Conservation (phyloP, 2,797 vertebrate genomes). For the Spinibarbus caldwelli region DNA sequence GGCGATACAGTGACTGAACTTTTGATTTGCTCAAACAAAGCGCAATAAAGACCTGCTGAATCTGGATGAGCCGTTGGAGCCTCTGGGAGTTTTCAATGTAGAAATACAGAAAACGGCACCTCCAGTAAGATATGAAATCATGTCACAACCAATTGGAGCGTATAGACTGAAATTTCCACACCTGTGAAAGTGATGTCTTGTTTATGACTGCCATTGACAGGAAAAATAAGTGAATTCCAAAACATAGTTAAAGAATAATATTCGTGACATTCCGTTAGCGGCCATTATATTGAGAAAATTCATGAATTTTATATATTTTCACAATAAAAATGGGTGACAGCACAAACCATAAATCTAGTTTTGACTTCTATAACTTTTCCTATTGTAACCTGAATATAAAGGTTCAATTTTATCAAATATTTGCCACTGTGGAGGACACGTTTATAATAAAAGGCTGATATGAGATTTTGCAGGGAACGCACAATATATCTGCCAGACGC, state of each 20-base stretch:
- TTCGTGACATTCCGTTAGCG: background rate
- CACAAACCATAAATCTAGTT: background rate
- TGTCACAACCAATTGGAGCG: background rate
- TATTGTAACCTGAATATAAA: background rate
- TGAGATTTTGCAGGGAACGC: background rate
- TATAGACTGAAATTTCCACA: background rate
- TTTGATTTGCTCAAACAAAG: conserved; percentile 50
- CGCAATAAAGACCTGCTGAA: conserved; percentile 41
- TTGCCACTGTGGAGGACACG: background rate
- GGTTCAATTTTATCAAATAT: background rate
- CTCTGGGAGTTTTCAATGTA: conserved; percentile 34
- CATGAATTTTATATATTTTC: background rate
- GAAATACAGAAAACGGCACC: background rate
- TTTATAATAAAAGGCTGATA: background rate
- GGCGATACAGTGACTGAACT: conserved; percentile 38
- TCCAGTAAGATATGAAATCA: background rate
- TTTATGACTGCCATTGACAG: conserved; percentile 4
- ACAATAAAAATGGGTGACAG: background rate
- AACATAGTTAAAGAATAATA: background rate
- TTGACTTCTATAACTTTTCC: background rate
- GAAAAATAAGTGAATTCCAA: background rate
- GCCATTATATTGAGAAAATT: background rate
- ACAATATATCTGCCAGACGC: background rate
- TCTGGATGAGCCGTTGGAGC: conserved; percentile 29
- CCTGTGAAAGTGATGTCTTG: conserved; percentile 2